A percentile compares a stretch with the other conserved stretches of the same genome.
Evolutionary conservation across 2,888 invertebrate species (phyloP).

Genomic region (Falcaria lacertinaria): DNA sequence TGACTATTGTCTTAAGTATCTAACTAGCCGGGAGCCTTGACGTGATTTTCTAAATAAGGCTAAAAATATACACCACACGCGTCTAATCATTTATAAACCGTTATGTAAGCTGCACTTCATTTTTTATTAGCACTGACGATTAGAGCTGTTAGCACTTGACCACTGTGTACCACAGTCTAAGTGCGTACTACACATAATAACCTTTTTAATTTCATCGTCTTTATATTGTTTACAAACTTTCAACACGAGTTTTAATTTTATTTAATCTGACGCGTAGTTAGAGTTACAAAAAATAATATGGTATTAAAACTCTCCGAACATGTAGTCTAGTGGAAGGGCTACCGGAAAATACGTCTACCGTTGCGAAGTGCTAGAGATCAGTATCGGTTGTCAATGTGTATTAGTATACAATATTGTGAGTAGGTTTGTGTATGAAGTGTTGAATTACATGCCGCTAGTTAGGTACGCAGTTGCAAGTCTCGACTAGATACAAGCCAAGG

Average conservation of each 20-base stretch:
- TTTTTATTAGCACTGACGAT: constrained; percentile 2
- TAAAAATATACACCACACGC: constrained; percentile 39
- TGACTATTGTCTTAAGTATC: constrained; percentile 31
- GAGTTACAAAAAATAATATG: too few species aligned
- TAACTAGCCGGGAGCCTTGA: constrained; percentile 41
- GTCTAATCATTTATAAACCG: constrained; percentile 31
- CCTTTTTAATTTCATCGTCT: neutral
- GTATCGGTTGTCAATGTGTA: constrained; percentile 33
- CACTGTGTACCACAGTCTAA: constrained; percentile 1
- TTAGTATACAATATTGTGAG: too few species aligned
- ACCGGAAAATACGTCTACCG: constrained; percentile 27
- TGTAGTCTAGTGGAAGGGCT: constrained; percentile 32
- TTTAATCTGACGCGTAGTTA: constrained; percentile 4
- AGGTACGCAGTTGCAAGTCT: constrained; percentile 4
- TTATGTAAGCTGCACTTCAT: constrained; percentile 15
- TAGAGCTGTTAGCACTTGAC: constrained; percentile 3
- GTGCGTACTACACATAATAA: constrained; percentile 1
- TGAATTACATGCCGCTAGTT: constrained; percentile 20
- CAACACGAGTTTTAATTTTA: neutral
- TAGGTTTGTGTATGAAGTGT: constrained; percentile 26
- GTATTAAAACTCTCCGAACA: too few species aligned
- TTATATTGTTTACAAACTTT: constrained; percentile 1
- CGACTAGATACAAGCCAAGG: neutral
- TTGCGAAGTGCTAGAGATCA: constrained; percentile 17
- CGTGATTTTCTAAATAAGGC: constrained; percentile 48